Base-by-base conservation (phyloP, 2,888 invertebrate species). In the Cephus runcator region DNA sequence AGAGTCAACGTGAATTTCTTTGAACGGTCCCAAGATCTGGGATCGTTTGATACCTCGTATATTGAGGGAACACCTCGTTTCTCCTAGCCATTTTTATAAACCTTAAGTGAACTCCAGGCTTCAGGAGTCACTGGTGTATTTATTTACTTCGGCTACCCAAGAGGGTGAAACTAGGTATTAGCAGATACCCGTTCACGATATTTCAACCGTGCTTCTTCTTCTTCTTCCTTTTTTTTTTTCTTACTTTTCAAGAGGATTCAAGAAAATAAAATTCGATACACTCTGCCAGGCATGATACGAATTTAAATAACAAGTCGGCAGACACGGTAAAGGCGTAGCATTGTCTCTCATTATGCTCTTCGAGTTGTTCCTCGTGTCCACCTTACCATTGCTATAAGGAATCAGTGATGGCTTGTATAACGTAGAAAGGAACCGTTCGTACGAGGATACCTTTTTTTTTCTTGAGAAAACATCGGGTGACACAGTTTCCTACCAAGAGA, bases 291-390 rank as follows among this genome's bases (percentile, higher is more conserved):
- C 31, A 71, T 34, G 71, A 71, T 71, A 33, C 30, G 71, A 12
- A 71, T 71, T 71, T 71, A 71, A 71, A 71, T 71, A 71, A 71
- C 71, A 71, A 71, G 71, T 33, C 71, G 71, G 34, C 31, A 31
- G 31, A 71, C 71, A 71, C 71, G 71, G 71, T 71, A 9, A 71
- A 34, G 71, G 71, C 71, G 71, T 71, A 71, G 33, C 71, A 71
- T 71, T 34, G 71, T 71, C 71, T 34, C 71, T 71, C 71, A 71
- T 71, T 71, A 71, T 71, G 31, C 71, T 31, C 12, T 71, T 30
- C 31, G 31, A 34, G 34, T 31, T 71, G 71, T 71, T 33, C 71
- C 71, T 71, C 31, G n/a, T 71, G 71, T 31, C 71, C 71, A 34
- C 31, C 33, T 71, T 71, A 71, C 71, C 71, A 71, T 31, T 71